phyloP scores from a whole-genome alignment of 2,888 invertebrate species.

The Tiliacea aurago region DNA sequence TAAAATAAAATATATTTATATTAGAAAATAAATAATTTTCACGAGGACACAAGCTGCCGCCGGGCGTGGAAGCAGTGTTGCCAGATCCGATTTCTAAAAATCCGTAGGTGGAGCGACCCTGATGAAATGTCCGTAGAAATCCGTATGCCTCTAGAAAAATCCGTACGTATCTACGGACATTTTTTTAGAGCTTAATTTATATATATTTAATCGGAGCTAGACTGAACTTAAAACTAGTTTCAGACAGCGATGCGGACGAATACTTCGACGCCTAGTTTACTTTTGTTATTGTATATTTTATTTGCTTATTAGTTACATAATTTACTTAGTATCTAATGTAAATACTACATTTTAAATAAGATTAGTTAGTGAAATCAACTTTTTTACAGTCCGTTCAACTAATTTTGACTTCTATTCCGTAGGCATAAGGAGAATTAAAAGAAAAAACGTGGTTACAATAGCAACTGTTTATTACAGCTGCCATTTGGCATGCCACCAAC shows the following conservation, averaged over 20 bases:
- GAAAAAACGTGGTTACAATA: too few species aligned
- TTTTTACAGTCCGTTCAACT: too few species aligned
- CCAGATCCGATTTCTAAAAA: background rate
- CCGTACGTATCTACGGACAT: too few species aligned
- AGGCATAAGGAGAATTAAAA: too few species aligned
- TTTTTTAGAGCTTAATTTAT: background rate
- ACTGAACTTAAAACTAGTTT: background rate
- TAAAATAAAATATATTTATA: constrained; percentile 68
- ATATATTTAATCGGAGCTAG: background rate
- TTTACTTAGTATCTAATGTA: too few species aligned
- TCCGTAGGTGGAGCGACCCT: background rate
- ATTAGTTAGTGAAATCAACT: too few species aligned
- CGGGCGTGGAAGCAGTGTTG: constrained; percentile 82
- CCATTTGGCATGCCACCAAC: too few species aligned
- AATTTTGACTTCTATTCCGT: too few species aligned
- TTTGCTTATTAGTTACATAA: background rate
- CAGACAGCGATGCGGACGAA: background rate
- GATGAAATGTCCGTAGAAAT: background rate
- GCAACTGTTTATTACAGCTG: too few species aligned
- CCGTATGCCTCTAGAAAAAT: constrained; percentile 1
- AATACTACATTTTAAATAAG: too few species aligned
- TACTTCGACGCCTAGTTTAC: background rate
- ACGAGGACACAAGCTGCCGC: constrained; percentile 79
- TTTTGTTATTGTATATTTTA: background rate
- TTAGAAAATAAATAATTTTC: constrained; percentile 70